phyloP scores from a whole-genome alignment of 2,113 vertebrate species.

The Ancistrus triradiatus region DNA sequence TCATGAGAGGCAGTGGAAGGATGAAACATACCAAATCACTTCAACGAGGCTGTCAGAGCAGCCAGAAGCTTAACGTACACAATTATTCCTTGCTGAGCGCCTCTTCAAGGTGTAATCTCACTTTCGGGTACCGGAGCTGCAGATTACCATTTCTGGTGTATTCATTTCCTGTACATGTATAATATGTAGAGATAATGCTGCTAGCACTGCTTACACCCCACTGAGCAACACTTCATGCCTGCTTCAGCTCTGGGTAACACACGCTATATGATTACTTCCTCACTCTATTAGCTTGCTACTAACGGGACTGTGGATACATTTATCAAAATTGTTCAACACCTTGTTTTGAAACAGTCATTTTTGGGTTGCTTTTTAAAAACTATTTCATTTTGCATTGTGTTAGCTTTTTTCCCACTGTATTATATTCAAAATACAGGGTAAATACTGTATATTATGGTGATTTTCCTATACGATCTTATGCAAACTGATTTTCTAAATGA shows the following conservation, averaged over 20 bases:
- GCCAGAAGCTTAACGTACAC: constrained; percentile 40
- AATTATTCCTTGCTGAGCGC: constrained; percentile 44
- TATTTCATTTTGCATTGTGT: neutral
- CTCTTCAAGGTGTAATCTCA: constrained; percentile 46
- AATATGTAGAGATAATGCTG: constrained; percentile 17
- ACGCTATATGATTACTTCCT: too few species aligned
- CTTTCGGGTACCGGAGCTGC: constrained; percentile 32
- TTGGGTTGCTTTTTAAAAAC: neutral
- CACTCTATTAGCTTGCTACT: too few species aligned
- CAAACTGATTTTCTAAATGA: too few species aligned
- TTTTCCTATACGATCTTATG: too few species aligned
- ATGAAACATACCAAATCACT: constrained; percentile 56
- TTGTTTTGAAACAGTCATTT: too few species aligned
- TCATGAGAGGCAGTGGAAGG: constrained; percentile 48
- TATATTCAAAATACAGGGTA: too few species aligned
- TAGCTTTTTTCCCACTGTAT: too few species aligned
- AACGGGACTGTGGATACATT: too few species aligned
- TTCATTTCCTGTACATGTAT: constrained; percentile 18
- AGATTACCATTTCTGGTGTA: constrained; percentile 29
- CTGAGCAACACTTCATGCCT: neutral
- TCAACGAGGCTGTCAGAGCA: constrained; percentile 45
- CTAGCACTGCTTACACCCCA: constrained; percentile 3
- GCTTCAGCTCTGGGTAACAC: too few species aligned
- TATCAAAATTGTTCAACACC: too few species aligned
- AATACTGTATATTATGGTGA: too few species aligned